These are phyloP conservation scores for Aporophyla nigra DNA, from an alignment of 2,888 invertebrate genomes.

Conservation along the genomic window DNA sequence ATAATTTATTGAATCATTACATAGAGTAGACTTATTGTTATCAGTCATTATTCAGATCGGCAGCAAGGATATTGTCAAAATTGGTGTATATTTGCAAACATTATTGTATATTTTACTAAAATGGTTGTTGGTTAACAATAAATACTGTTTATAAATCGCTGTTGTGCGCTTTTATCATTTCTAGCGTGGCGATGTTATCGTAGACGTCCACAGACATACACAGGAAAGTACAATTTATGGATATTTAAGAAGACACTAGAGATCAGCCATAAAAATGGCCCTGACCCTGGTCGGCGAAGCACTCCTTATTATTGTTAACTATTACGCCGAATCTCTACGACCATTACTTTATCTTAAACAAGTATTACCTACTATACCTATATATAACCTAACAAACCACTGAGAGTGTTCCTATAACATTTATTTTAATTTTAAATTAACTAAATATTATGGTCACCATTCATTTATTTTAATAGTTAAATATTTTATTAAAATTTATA, in stretches of 20 bases:
- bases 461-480: no score
- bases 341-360: no score
- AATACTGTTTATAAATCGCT: conserved; percentile 19
- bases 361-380: no score
- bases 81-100: neutral
- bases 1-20: conserved; percentile 63
- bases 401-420: no score
- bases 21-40: conserved; percentile 52
- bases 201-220: neutral
- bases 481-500: no score
- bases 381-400: no score
- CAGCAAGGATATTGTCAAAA: conserved; percentile 26
- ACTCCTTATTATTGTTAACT: no score
- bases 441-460: no score
- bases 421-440: no score
- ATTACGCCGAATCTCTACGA: no score
- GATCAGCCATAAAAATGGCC: no score
- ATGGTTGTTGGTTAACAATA: conserved; percentile 11
- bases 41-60: conserved; percentile 53
- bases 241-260: neutral
- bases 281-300: no score
- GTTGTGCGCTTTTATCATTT: neutral
- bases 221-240: neutral
- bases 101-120: neutral
- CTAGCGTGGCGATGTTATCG: neutral